Evolutionary conservation across 2,888 invertebrate species (phyloP), one percentile per base, ranked within the genome.

Genomic region (Trachelus stipa): DNA sequence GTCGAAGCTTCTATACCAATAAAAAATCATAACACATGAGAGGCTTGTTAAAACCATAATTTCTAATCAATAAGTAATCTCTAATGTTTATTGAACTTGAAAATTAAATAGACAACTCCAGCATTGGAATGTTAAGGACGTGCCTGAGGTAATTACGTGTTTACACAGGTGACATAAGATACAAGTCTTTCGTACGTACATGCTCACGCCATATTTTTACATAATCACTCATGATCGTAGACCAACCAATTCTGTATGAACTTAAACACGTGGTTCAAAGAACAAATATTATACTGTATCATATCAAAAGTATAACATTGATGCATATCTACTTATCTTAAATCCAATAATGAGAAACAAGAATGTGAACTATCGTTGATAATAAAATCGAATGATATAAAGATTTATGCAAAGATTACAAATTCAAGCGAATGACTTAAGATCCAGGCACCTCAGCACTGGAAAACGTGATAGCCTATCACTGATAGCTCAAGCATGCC

Each of bases 1-100:
- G 93, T 89, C 3, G 90, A 90, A 34, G 87, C 87, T 85, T 87
- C 89, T 91, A 74, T 56, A 75, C 31, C 33, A 35, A 80, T 80
- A 69, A 23, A 78, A 82, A 74, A 30, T 56, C 23, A 23, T 56
- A 23, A 9, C 23, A 23, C 56, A 15, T 56, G 23, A 56, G 56
- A 56, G 23, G 2, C 40, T 56, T 56, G 11, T 30, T 71, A 3
- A 71, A 33, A 11, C 6, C 23, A 23, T 56, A 23, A 56, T 56
- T 56, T 9, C 23, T 0, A 30, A 11, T 35, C 12, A 34, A 34
- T 34, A 73, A 34, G 23, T 73, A 11, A 15, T 4, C 4, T 34
- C 34, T 34, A 0, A 34, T 73, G 3, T 31, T 34, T 34, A 73
- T 73, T 34, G 15, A 12, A 73, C 34, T 34, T 73, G 11, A 73